Evolutionary conservation across 2,888 invertebrate genomes (phyloP).

Genomic region (Drosophila algonquin): DNA sequence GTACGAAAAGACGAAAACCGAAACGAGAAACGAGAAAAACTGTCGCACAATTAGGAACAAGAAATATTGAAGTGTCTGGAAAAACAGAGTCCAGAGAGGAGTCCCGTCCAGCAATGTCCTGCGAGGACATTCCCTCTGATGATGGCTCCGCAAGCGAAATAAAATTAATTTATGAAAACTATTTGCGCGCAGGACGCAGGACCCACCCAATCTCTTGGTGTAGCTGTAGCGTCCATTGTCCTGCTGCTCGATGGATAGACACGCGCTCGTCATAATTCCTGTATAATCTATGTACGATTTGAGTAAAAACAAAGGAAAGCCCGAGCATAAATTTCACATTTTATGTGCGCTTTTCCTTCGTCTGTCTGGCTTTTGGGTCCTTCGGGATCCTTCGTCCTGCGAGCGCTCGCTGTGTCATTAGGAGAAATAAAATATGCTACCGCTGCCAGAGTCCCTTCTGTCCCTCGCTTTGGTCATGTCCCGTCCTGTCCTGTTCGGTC

Average conservation of each 20-base stretch:
- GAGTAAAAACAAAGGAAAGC: conserved; percentile 77
- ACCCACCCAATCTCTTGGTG: not conserved
- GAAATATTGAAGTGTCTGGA: conserved; percentile 68
- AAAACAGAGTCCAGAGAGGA: conserved; percentile 19
- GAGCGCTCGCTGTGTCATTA: conserved; percentile 73
- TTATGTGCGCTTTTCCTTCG: conserved; percentile 75
- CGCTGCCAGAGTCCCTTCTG: conserved; percentile 28
- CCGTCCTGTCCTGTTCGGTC: conserved; percentile 58
- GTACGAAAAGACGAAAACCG: conserved; percentile 48
- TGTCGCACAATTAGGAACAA: conserved; percentile 70
- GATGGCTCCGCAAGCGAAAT: conserved; percentile 70
- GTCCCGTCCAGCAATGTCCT: not conserved
- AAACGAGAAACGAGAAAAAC: conserved; percentile 26
- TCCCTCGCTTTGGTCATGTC: conserved; percentile 33
- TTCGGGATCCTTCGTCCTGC: conserved; percentile 30
- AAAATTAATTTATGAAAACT: conserved; percentile 81
- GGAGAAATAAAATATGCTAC: conserved; percentile 78
- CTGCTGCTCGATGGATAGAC: conserved; percentile 74
- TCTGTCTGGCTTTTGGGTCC: conserved; percentile 45
- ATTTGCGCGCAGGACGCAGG: conserved; percentile 66
- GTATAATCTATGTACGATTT: conserved; percentile 81
- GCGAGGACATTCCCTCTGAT: conserved; percentile 4
- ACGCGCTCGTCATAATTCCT: conserved; percentile 79
- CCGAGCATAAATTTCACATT: conserved; percentile 78
- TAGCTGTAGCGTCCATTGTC: conserved; percentile 56